Conservation (phyloP, 2,797 vertebrate species). For the Delichon dasypus region DNA sequence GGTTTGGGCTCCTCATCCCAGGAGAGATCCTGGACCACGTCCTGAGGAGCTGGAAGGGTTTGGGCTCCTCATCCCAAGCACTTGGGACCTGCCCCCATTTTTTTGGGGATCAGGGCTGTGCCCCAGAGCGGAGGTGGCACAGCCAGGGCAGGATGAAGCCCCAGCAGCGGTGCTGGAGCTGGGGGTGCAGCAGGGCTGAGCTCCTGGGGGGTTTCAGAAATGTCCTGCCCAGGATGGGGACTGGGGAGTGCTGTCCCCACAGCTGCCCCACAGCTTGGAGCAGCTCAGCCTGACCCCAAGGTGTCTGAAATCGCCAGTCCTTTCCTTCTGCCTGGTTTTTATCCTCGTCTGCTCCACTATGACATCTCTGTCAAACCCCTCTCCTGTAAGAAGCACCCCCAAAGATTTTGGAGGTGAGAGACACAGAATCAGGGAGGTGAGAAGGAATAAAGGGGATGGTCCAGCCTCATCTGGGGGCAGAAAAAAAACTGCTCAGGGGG, state of each 20-base stretch:
- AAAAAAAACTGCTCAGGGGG: rapidly evolving
- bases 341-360: neutral
- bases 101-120: neutral
- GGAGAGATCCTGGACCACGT: neutral
- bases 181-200: neutral
- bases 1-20: no score
- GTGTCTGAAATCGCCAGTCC: neutral
- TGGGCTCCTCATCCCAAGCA: no score
- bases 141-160: neutral
- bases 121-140: rapidly evolving
- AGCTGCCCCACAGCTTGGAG: neutral
- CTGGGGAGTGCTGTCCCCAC: neutral
- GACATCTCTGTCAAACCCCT: neutral
- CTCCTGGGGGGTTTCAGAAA: neutral
- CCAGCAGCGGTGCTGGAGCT: rapidly evolving
- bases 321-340: neutral
- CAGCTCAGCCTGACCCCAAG: neutral
- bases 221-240: neutral
- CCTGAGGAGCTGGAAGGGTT: neutral
- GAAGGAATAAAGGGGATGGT: neutral
- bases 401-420: neutral
- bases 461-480: neutral
- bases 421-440: neutral
- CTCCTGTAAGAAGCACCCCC: neutral
- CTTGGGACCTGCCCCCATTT: neutral